A percentile compares a stretch with the other conserved stretches of the same genome.
phyloP scores from a whole-genome alignment of 2,113 vertebrate species.

The Sardina pilchardus region DNA sequence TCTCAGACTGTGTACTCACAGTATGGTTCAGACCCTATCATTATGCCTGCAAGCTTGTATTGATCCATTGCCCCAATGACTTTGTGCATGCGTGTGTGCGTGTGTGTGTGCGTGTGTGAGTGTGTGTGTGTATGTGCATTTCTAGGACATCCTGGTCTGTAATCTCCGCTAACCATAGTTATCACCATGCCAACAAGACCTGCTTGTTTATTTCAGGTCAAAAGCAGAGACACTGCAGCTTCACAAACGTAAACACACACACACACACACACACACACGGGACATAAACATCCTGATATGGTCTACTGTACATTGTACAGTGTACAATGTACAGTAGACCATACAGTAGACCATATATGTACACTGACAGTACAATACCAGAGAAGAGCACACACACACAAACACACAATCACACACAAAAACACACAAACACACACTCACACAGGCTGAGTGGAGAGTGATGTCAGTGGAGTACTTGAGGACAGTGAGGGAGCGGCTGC shows the following conservation, averaged over 20 bases:
- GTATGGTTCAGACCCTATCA: slow-evolving; percentile 60
- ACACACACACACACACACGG: slow-evolving; percentile 30
- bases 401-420: background rate
- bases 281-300: background rate
- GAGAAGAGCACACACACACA: background rate
- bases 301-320: too few species aligned
- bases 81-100: background rate
- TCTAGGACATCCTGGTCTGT: slow-evolving; percentile 25
- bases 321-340: background rate
- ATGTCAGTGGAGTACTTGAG: background rate
- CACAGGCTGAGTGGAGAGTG: background rate
- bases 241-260: background rate
- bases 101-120: slow-evolving; percentile 8
- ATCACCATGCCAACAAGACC: slow-evolving; percentile 32
- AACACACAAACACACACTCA: background rate
- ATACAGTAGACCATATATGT: background rate
- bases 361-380: background rate
- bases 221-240: background rate
- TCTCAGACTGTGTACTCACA: slow-evolving; percentile 39
- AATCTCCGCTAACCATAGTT: slow-evolving; percentile 52
- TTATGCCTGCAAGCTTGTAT: slow-evolving; percentile 72
- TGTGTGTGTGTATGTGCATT: slow-evolving; percentile 40
- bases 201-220: slow-evolving; percentile 41
- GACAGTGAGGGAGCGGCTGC: background rate
- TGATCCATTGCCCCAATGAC: slow-evolving; percentile 61